Conservation (phyloP, 2,113 vertebrate genomes). For the Chelonoidis abingdonii region DNA sequence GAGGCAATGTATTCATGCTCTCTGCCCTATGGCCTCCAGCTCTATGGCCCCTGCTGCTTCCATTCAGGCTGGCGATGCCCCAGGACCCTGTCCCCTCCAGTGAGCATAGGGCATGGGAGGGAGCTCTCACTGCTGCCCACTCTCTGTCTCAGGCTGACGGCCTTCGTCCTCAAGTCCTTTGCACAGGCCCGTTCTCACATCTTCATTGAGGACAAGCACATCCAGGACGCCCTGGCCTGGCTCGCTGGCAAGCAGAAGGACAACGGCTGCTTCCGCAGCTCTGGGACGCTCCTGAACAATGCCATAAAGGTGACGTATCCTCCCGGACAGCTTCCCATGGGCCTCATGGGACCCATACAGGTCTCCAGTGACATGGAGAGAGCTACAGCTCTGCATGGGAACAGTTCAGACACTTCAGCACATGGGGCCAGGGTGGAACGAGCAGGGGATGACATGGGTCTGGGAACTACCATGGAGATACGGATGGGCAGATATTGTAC, state of each 20-base stretch:
- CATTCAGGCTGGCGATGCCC: constrained; percentile 70
- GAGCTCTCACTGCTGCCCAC: constrained; percentile 8
- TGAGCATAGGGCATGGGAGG: constrained; percentile 37
- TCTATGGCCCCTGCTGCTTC: background rate
- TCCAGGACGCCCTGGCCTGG: constrained; percentile 64
- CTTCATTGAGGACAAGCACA: constrained; percentile 74
- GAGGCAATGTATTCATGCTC: rapidly evolving
- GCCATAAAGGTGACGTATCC: constrained; percentile 76
- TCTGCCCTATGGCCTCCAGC: background rate
- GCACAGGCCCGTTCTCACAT: constrained; percentile 67
- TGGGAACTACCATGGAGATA: too few relatives aligned
- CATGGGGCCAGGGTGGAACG: too few relatives aligned
- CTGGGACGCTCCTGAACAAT: constrained; percentile 76
- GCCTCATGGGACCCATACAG: background rate
- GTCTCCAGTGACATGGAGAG: too few relatives aligned
- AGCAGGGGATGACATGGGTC: too few relatives aligned
- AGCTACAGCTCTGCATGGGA: too few relatives aligned
- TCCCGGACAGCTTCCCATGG: background rate
- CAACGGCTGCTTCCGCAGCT: constrained; percentile 79
- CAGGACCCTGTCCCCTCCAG: constrained; percentile 58
- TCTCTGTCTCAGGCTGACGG: constrained; percentile 79
- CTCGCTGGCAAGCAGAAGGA: constrained; percentile 74
- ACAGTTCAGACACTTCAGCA: too few relatives aligned
- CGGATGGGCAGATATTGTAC: too few relatives aligned
- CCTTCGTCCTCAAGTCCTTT: constrained; percentile 82